Evolutionary conservation across 1,140 invertebrate genomes (phyloP).

Genomic region (Yoshiicerus persimilis): DNA sequence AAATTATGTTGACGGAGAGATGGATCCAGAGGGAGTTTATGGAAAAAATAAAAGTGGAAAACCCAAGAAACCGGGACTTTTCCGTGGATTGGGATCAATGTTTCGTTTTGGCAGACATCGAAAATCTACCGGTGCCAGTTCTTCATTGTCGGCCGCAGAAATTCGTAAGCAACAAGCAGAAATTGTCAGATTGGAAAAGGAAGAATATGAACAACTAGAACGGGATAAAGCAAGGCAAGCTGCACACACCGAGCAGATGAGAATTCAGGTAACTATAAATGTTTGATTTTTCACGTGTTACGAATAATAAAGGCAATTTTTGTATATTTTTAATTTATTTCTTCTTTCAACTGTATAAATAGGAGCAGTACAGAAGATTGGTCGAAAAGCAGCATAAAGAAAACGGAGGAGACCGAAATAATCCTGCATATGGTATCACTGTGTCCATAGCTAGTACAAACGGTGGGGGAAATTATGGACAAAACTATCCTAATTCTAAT

Average conservation of each 20-base stretch:
- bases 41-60: constrained; percentile 38
- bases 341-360: not conserved
- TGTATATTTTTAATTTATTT: not conserved
- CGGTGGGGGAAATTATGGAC: not conserved
- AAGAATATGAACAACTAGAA: constrained; percentile 49
- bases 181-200: constrained; percentile 46
- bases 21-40: constrained; percentile 32
- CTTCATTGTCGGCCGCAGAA: constrained; percentile 57
- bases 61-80: constrained; percentile 65
- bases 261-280: constrained; percentile 52
- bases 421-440: constrained; percentile 39
- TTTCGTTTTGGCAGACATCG: constrained; percentile 78
- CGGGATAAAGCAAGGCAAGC: constrained; percentile 52
- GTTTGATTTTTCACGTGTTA: not conserved
- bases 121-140: constrained; percentile 62
- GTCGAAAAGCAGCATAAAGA: constrained; percentile 52
- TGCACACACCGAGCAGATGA: constrained; percentile 53
- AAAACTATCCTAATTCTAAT: not conserved
- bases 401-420: not conserved
- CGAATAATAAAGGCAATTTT: too few relatives aligned
- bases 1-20: constrained; percentile 22
- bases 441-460: constrained; percentile 37
- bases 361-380: constrained; percentile 56
- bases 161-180: constrained; percentile 52
- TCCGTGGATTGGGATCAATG: constrained; percentile 79